Percentiles rank a stretch among this genome's conserved stretches.
Conservation (phyloP, 2,888 invertebrate species). For the Willowsia nigromaculata region DNA sequence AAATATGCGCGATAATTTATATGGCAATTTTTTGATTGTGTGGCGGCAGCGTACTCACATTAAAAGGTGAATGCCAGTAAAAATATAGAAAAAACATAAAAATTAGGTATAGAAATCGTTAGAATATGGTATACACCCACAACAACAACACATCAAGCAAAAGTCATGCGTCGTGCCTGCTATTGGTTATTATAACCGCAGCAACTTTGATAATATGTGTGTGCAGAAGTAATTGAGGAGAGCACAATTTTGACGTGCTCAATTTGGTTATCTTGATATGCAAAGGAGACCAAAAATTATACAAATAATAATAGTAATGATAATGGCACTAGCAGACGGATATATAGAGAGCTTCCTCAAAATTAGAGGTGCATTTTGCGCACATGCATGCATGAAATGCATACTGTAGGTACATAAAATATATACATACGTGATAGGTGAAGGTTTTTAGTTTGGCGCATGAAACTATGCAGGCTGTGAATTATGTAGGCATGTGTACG, state of each 20-base stretch:
- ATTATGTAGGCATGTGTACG: conserved; percentile 11
- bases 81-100: conserved; percentile 31
- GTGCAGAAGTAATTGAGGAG: conserved; percentile 28
- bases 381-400: background rate
- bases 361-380: conserved; percentile 18
- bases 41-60: conserved; percentile 48
- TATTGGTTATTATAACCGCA: background rate
- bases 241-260: conserved; percentile 2
- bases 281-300: conserved; percentile 19
- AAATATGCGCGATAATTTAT: conserved; percentile 46
- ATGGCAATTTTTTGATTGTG: conserved; percentile 48
- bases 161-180: background rate
- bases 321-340: conserved; percentile 19
- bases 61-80: conserved; percentile 44
- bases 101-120: conserved; percentile 11
- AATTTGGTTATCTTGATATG: conserved; percentile 40
- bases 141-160: conserved; percentile 27
- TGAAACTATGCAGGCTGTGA: conserved; percentile 28
- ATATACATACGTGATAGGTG: conserved; percentile 6
- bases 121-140: conserved; percentile 63
- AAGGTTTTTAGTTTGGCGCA: background rate
- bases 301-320: conserved; percentile 28
- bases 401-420: background rate
- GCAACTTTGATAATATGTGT: conserved; percentile 28
- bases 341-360: conserved; percentile 27